Percentiles rank a stretch among this genome's conserved stretches.
These are phyloP conservation scores for Chamaetylas fuelleborni DNA, from an alignment of 2,113 vertebrate species.

Conservation along the genomic window DNA sequence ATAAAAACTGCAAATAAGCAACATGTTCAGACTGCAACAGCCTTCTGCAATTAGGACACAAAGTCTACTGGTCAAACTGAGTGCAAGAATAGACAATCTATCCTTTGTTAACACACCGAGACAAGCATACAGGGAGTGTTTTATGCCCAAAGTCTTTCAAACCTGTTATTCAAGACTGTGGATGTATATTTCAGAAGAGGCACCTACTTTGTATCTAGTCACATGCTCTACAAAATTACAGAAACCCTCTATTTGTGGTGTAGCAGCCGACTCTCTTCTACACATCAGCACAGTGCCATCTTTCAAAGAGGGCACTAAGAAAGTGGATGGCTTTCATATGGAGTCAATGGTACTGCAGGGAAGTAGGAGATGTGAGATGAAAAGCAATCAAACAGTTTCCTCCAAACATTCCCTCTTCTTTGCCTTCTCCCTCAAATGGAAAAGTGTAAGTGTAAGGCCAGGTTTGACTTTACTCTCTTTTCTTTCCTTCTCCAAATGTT, in stretches of 20 bases:
- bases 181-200: neutral
- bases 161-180: neutral
- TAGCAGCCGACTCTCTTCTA: neutral
- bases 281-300: neutral
- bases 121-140: neutral
- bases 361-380: slow-evolving; percentile 25
- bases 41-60: neutral
- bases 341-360: neutral
- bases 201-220: neutral
- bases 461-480: neutral
- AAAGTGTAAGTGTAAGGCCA: neutral
- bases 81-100: neutral
- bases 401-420: neutral
- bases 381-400: neutral
- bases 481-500: neutral
- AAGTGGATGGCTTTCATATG: slow-evolving; percentile 1
- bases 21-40: neutral
- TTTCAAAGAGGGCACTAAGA: slow-evolving; percentile 26
- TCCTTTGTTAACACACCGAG: neutral
- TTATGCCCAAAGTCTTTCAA: neutral
- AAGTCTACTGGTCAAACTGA: neutral
- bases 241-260: neutral
- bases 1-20: neutral
- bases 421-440: neutral
- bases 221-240: neutral